Conservation (phyloP, 2,797 vertebrate species). For the Gallinago solitaria region DNA sequence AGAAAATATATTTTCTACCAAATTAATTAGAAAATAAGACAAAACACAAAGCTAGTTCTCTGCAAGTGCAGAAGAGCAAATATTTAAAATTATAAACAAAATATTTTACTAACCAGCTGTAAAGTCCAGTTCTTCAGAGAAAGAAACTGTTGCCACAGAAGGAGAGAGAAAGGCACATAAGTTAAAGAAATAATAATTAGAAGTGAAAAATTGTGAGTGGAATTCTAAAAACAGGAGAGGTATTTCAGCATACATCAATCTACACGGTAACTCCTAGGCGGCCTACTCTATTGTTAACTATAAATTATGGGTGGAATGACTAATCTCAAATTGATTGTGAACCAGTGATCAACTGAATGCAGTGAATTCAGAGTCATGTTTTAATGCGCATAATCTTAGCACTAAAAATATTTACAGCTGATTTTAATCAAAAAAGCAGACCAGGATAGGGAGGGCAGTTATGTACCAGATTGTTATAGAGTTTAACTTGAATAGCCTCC, state of each 20-base stretch:
- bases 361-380: background rate
- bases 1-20: background rate
- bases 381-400: background rate
- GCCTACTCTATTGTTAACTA: background rate
- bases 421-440: background rate
- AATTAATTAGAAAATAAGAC: background rate
- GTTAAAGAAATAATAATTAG: background rate
- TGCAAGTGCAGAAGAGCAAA: background rate
- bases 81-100: background rate
- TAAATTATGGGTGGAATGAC: background rate
- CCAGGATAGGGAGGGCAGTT: background rate
- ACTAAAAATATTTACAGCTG: background rate
- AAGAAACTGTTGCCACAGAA: slow-evolving; percentile 84
- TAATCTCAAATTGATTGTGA: background rate
- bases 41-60: background rate
- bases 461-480: accelerated
- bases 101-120: slow-evolving; percentile 86
- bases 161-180: background rate
- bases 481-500: background rate
- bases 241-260: background rate
- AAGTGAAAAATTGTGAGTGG: background rate
- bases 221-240: background rate
- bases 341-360: background rate
- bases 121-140: slow-evolving; percentile 95
- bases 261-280: background rate